Percentiles rank a stretch among this genome's conserved stretches.
phyloP scores from a whole-genome alignment of 2,888 invertebrate species.

The Spilarctia lutea region DNA sequence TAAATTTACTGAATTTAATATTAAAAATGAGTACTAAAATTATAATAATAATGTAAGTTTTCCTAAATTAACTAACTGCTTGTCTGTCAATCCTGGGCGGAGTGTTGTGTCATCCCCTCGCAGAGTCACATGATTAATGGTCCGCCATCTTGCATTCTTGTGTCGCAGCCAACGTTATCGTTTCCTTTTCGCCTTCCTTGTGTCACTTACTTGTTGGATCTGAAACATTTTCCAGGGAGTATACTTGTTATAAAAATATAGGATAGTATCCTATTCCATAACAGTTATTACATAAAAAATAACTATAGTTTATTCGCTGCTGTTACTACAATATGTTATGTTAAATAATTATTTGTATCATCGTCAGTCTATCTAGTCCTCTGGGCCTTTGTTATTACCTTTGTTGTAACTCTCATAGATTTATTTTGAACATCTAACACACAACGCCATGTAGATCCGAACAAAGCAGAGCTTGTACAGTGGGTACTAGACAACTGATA shows the following conservation, averaged over 20 bases:
- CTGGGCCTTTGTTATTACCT: too few relatives aligned
- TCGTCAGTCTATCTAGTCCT: too few relatives aligned
- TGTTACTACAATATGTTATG: too few relatives aligned
- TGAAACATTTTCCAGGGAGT: neutral
- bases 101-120: slow-evolving; percentile 44
- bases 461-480: too few relatives aligned
- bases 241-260: neutral
- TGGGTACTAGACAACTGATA: too few relatives aligned
- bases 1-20: too few relatives aligned
- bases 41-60: neutral
- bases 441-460: too few relatives aligned
- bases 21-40: neutral
- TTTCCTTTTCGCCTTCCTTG: slow-evolving; percentile 39
- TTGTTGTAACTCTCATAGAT: too few relatives aligned
- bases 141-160: slow-evolving; percentile 57
- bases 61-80: slow-evolving; percentile 47
- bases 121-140: slow-evolving; percentile 60
- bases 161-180: slow-evolving; percentile 42
- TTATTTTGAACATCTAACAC: too few relatives aligned
- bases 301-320: neutral
- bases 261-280: neutral
- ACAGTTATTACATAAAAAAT: neutral
- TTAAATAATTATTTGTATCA: too few relatives aligned
- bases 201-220: slow-evolving; percentile 18
- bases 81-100: slow-evolving; percentile 54